Evolutionary conservation across 2,888 invertebrate genomes (phyloP).

Genomic region (Lochmaea capreae): DNA sequence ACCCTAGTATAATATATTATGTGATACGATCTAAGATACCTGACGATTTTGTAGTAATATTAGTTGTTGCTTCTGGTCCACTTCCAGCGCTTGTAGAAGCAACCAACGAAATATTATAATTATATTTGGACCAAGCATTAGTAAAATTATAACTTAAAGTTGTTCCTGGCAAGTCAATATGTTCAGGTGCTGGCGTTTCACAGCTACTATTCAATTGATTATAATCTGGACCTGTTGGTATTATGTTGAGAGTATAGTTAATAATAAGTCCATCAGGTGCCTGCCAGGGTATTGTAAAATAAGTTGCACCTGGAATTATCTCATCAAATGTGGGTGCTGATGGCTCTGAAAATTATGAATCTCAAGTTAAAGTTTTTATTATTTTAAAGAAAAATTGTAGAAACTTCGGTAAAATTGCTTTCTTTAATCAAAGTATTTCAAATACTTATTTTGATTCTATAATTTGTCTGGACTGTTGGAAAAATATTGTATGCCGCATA

Average conservation of each 20-base stretch:
- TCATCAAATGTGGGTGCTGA: not conserved
- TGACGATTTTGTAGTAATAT: conserved; percentile 1
- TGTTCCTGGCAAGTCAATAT: not conserved
- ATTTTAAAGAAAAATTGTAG: too few species aligned
- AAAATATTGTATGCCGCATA: too few species aligned
- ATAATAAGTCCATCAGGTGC: not conserved
- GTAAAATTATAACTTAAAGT: conserved; percentile 12
- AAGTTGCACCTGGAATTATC: not conserved
- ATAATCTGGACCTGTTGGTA: not conserved
- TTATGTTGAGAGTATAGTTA: not conserved
- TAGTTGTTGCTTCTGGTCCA: not conserved
- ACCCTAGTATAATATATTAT: too few species aligned
- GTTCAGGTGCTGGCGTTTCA: not conserved
- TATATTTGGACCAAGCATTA: conserved; percentile 6
- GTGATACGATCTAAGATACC: not conserved
- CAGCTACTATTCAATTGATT: not conserved
- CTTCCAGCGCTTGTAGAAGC: conserved; percentile 13
- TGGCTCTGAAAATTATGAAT: conserved; percentile 22
- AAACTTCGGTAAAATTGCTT: too few species aligned
- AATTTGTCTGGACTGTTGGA: too few species aligned
- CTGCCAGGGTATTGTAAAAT: not conserved
- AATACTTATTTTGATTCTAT: too few species aligned
- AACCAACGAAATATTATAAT: conserved; percentile 11
- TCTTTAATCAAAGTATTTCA: too few species aligned
- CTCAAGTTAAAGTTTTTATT: not conserved